Base-by-base conservation (phyloP, 2,113 vertebrate genomes). In the Notarius quadriscutis region DNA sequence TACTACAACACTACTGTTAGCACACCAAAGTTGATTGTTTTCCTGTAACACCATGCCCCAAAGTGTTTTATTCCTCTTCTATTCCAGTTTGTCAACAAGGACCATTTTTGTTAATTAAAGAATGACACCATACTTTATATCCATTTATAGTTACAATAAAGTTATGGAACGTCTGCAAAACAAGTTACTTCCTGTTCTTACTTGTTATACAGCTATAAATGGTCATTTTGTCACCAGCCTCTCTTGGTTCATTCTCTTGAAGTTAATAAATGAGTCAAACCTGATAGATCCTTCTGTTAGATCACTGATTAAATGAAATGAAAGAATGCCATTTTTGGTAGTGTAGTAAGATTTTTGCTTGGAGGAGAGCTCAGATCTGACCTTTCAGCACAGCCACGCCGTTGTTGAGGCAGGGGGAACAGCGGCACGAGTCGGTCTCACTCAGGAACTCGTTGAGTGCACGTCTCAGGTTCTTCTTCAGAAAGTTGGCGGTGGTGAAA, bases 321-420 rank as follows among this genome's bases (percentile, higher is more conserved):
- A 72, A 20, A n/a, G 22, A n/a, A 11, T 65, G 25, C 3, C 25
- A 4, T 27, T n/a, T 67, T 67, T 67, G n/a, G n/a, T 69, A 15
- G 65, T 69, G n/a, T 2, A 30, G n/a, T 69, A 27, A 30, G 67
- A 30, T 7, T 34, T 30, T 30, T 34, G 14, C 67, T 71, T 18
- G 30, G 77, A 57, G 18, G 72, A 22, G 58, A 62, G 74, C 74
- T 5, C 6, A 10, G 7, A 41, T 60, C 51, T 87, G 92, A 99
- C 98, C 98, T 96, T 86, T 96, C 41, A 98, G 92, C 60, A 97
- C 90, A 2, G 96, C 94, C 14, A 95, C 87, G 62, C 98, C 98
- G 0, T 98, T 99, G 89, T 96, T 95, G 0, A 30, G 95, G 91
- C 98, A 99, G 0, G 96, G 97, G 22, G 95, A 91, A 55, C 98